Conservation (phyloP, 1,140 invertebrate species). For the Paralvinella palmiformis region DNA sequence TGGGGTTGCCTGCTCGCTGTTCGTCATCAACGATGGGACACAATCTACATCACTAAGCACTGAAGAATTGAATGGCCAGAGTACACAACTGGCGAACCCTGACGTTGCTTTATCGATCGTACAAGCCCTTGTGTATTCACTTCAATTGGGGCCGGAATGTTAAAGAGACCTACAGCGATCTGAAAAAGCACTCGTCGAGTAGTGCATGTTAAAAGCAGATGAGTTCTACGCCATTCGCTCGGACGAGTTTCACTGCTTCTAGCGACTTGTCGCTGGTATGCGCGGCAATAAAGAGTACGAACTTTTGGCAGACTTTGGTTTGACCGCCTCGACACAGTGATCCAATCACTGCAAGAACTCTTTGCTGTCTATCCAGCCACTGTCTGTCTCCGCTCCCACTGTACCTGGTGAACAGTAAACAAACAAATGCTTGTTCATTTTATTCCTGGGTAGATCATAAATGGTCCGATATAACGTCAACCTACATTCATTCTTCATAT, state of each 20-base stretch:
- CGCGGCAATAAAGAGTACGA: constrained; percentile 42
- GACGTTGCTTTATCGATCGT: too few relatives aligned
- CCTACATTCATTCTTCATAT: constrained; percentile 26
- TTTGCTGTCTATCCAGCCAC: constrained; percentile 21
- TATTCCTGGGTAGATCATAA: constrained; percentile 33
- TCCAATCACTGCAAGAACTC: constrained; percentile 22
- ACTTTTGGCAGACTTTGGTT: constrained; percentile 12
- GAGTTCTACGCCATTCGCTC: constrained; percentile 22
- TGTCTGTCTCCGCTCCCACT: constrained; percentile 14
- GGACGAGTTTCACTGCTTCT: constrained; percentile 16
- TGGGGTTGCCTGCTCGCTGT: too few relatives aligned
- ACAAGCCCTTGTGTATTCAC: constrained; percentile 1
- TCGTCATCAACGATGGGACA: constrained; percentile 15
- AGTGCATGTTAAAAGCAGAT: constrained; percentile 30
- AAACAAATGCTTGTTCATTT: constrained; percentile 40
- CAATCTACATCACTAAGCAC: constrained; percentile 15
- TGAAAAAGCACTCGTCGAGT: constrained; percentile 29
- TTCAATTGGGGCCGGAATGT: constrained; percentile 27
- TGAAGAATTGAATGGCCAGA: too few relatives aligned
- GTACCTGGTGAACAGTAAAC: constrained; percentile 26
- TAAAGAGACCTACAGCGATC: constrained; percentile 33
- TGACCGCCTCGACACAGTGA: constrained; percentile 18
- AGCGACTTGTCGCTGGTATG: constrained; percentile 25
- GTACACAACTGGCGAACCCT: too few relatives aligned
- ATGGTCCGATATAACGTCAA: constrained; percentile 30